Evolutionary conservation across 2,113 vertebrate species (phyloP).

Genomic region (Nyctibius bracteatus): DNA sequence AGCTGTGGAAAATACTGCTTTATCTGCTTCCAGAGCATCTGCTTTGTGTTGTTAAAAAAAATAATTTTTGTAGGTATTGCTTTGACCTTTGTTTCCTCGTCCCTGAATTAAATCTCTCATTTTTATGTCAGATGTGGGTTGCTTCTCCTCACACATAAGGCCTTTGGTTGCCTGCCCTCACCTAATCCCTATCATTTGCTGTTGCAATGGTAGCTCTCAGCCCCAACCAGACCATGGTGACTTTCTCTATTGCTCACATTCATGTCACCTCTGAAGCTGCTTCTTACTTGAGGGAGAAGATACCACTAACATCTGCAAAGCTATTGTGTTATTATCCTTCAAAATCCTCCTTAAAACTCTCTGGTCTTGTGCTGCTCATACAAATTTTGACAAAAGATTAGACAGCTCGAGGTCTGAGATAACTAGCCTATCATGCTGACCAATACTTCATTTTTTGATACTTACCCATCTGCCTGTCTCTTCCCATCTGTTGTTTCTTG

Average conservation of each 20-base stretch:
- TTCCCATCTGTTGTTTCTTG: not conserved
- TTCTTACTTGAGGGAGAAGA: not conserved
- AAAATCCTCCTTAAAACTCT: not conserved
- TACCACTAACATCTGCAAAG: not conserved
- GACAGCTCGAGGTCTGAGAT: not conserved
- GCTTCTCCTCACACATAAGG: not conserved
- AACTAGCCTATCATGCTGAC: not conserved
- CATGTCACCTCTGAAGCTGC: not conserved
- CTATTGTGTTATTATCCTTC: not conserved
- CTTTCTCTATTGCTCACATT: not conserved
- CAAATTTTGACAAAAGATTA: not conserved
- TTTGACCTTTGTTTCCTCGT: not conserved
- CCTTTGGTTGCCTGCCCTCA: not conserved
- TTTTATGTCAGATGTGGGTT: not conserved
- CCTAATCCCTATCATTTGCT: not conserved
- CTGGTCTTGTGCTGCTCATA: not conserved
- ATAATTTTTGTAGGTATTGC: not conserved
- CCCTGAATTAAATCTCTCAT: not conserved
- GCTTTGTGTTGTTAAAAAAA: not conserved
- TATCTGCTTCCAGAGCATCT: not conserved
- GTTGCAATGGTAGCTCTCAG: not conserved
- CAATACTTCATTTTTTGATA: not conserved
- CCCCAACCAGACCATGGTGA: not conserved
- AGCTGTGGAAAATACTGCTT: not conserved
- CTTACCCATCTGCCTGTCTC: not conserved